These are phyloP conservation scores for Nothoprocta perdicaria DNA, from an alignment of 2,113 vertebrate species.

Conservation along the genomic window DNA sequence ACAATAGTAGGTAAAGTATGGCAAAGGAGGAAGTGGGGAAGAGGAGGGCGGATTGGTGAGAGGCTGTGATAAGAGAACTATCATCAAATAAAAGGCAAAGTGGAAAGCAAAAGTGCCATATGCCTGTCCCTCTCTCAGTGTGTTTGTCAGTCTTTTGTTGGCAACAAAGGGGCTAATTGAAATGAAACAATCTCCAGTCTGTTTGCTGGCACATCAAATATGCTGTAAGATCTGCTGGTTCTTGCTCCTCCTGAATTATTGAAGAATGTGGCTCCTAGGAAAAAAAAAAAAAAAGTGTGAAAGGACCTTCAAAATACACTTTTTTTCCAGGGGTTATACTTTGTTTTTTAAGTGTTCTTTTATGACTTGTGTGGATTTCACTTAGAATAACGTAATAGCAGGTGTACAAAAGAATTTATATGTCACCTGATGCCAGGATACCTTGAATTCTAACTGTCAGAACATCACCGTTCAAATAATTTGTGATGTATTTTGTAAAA, in stretches of 20 bases:
- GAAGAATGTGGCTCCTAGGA: slow-evolving; percentile 73
- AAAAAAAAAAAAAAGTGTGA: neutral
- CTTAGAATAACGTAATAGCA: neutral
- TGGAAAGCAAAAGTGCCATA: slow-evolving; percentile 75
- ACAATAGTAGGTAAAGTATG: slow-evolving; percentile 76
- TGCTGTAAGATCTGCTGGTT: slow-evolving; percentile 89
- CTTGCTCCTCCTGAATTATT: slow-evolving; percentile 90
- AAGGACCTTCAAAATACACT: neutral
- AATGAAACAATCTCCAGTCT: slow-evolving; percentile 84
- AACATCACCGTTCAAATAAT: neutral
- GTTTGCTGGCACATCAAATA: slow-evolving; percentile 90
- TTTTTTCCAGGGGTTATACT: neutral
- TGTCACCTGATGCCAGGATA: neutral
- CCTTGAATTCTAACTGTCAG: neutral
- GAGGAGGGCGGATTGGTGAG: slow-evolving; percentile 55
- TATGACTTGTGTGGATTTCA: neutral
- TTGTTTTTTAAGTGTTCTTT: neutral
- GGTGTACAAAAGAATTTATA: neutral
- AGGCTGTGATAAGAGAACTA: slow-evolving; percentile 67
- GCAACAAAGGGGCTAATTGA: slow-evolving; percentile 93
- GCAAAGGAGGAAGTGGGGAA: slow-evolving; percentile 65
- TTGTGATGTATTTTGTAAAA: neutral
- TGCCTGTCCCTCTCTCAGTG: slow-evolving; percentile 78
- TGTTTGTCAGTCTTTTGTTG: slow-evolving; percentile 88
- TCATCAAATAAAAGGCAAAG: slow-evolving; percentile 62